Base-by-base conservation (phyloP, 1,140 invertebrate genomes). In the Heterodera carotae region DNA sequence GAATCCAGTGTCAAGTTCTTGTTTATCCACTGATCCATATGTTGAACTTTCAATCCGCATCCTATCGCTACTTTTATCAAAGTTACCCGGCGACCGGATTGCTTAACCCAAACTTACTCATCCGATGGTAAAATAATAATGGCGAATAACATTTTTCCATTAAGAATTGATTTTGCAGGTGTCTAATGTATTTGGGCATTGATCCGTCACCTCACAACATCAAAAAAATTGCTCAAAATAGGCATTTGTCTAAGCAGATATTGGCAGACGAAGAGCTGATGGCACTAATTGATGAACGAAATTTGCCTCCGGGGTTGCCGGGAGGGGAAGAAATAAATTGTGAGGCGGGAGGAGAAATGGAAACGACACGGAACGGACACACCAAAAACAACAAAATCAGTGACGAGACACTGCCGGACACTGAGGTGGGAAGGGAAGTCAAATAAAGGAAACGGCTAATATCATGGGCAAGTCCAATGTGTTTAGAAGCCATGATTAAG, bases 21-120 rank as follows among this genome's bases (percentile, higher is more conserved):
- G 69, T 83, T 22, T 83, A 83, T 62, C 82, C 82, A 18, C 80
- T 83, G 22, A 84, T 84, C 62, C 82, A 84, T 64, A 53, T 83
- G 66, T 59, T 82, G 22, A 78, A 83, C 60, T 80, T 84, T 36
- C 83, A 68, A 25, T 70, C 82, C 2, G 77, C 82, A 6, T 80
- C 83, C 34, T 82, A 84, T 75, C 83, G 79, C 53, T 56, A 77
- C 60, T 84, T 84, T 71, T 83, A 83, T 62, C 43, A 66, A 43
- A 70, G 22, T n/a, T 83, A 83, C 74, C 69, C 73, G 76, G 78
- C 78, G 3, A 72, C 82, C 12, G 83, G 67, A 53, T 62, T 83
- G 31, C 76, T 83, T n/a, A 83, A 84, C 75, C 83, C 82, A 12
- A 62, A 70, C 31, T 64, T 71, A 29, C 69, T 83, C 22, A 79